These are phyloP conservation scores for Porites lobata DNA, from an alignment of 92 coral and sea anemone genomes.

Conservation along the genomic window DNA sequence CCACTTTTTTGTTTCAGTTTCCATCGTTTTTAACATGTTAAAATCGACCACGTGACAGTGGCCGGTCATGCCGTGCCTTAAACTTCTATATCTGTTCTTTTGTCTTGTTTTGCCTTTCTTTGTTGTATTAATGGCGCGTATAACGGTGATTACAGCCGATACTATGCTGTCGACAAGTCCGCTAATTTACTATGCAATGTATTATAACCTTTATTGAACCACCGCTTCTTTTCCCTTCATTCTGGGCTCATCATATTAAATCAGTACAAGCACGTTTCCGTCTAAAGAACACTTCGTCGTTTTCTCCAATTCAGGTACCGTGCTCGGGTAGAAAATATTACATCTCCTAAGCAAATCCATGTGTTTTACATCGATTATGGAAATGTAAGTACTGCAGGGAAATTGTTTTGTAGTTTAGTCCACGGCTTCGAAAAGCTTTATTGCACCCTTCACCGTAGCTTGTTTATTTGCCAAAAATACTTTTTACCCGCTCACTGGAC, in stretches of 20 bases:
- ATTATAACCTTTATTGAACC: no score
- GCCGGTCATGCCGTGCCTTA: background rate
- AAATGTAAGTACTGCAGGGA: conserved; percentile 75
- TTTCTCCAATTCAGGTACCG: conserved; percentile 77
- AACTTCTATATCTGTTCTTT: background rate
- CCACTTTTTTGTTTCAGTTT: no score
- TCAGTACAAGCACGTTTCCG: no score
- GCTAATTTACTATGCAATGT: background rate
- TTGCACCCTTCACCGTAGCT: background rate
- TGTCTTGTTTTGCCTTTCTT: no score
- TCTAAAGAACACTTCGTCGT: background rate
- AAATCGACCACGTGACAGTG: no score
- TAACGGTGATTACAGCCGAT: background rate
- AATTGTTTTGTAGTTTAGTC: background rate
- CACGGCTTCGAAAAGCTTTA: background rate
- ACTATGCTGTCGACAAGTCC: background rate
- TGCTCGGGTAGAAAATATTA: conserved; percentile 85
- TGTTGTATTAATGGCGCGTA: background rate
- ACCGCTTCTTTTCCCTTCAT: background rate
- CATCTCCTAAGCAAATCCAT: conserved; percentile 83
- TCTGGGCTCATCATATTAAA: background rate
- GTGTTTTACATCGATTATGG: conserved; percentile 97
- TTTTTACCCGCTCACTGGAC: no score
- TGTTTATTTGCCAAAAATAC: no score
- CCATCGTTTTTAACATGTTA: no score